phyloP scores from a whole-genome alignment of 1,140 invertebrate species.

The Orussus abietinus region DNA sequence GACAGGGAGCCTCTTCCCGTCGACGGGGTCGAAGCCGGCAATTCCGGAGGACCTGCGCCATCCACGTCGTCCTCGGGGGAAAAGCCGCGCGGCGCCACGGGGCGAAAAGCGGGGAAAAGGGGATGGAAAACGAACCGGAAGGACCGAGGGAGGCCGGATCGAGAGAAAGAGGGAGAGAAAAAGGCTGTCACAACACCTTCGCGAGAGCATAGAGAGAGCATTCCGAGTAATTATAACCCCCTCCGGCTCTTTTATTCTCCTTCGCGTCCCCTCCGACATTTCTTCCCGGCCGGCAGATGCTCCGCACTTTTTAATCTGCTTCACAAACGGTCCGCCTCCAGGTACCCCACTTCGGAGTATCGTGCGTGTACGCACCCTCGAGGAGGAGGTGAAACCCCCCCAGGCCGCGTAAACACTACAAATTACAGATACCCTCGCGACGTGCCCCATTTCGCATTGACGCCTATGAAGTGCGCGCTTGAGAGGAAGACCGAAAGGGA shows the following conservation, averaged over 20 bases:
- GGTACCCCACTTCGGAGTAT: too few species aligned
- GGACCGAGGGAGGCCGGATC: not conserved
- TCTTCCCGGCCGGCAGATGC: constrained; percentile 8
- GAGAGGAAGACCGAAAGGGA: too few species aligned
- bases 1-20: too few species aligned
- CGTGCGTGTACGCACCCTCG: too few species aligned
- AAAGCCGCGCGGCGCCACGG: constrained; percentile 1
- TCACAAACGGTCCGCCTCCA: constrained; percentile 13
- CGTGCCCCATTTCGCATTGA: too few species aligned
- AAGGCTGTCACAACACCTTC: constrained; percentile 16
- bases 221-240: constrained; percentile 26
- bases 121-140: constrained; percentile 9
- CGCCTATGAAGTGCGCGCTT: too few species aligned
- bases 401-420: too few species aligned
- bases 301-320: constrained; percentile 23
- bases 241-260: constrained; percentile 15
- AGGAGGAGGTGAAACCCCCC: too few species aligned
- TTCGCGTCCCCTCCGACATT: constrained; percentile 4
- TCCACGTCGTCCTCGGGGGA: too few species aligned
- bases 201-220: constrained; percentile 18
- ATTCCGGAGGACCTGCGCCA: too few species aligned
- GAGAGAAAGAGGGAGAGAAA: constrained; percentile 5
- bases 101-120: not conserved
- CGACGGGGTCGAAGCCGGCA: too few species aligned
- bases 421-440: too few species aligned